Evolutionary conservation across 2,888 invertebrate genomes (phyloP), one percentile per base, ranked within the genome.

Genomic region (Campoplex nolae): DNA sequence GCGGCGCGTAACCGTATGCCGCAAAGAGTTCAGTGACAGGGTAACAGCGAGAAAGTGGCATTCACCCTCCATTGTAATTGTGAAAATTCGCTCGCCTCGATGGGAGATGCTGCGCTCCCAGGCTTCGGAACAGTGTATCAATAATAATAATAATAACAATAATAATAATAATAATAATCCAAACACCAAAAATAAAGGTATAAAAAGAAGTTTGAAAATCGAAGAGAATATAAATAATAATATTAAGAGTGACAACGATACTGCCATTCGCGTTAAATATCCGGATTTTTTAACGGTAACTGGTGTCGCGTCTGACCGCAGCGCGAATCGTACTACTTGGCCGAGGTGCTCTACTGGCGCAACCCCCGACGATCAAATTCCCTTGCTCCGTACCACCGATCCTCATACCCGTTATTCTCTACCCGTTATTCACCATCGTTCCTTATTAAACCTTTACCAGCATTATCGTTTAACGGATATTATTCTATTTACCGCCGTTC

Each of bases 1-100:
- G 86, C 79, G 87, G 84, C 82, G 88, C 82, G 86, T 89, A 85
- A 89, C 83, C 56, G 73, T 86, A 82, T 71, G 78, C 82, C 82
- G 84, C 87, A 85, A 87, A 78, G 84, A 84, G 84, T 85, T 85
- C 78, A 82, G 82, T 85, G 87, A 87, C 84, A 83, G 82, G 38
- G 35, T 32, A 13, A 65, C 54, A 28, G 80, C 32, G 38, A 67
- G 77, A 81, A 48, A 56, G 80, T 75, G 51, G 28, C 68, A 67
- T 74, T 51, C 65, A 74, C 23, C 62, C 51, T 38, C 42, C 18
- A 74, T 81, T 9, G 1, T 51, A 74, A 35, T 65, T 42, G 68
- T 45, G 23, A 7, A 51, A 32, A 62, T 76, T 42, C 67, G 76
- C 9, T n/a, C 54, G 23, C 67, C 65, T 67, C 74, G 42, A 85